These are phyloP conservation scores for Sogatella furcifera DNA, from an alignment of 1,140 invertebrate genomes.

Conservation along the genomic window DNA sequence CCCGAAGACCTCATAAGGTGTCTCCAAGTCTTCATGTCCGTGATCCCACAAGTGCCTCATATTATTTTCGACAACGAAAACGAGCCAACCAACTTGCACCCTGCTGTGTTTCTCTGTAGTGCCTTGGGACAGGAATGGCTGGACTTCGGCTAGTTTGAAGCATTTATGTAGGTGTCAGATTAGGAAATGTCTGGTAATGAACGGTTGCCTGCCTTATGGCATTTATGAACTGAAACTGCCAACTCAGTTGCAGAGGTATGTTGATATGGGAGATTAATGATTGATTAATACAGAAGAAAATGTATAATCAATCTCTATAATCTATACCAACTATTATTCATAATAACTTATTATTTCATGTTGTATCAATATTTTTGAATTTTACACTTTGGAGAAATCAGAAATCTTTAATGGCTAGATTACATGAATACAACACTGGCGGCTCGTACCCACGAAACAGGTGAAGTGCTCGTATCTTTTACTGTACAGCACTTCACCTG, in stretches of 20 bases:
- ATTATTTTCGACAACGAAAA: slow-evolving; percentile 15
- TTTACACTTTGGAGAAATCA: no score
- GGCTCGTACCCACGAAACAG: no score
- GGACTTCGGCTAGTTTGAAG: slow-evolving; percentile 20
- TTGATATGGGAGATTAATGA: background rate
- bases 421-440: no score
- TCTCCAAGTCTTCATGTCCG: slow-evolving; percentile 51
- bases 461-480: no score
- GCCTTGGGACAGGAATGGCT: slow-evolving; percentile 29
- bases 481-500: no score
- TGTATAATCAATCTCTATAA: no score
- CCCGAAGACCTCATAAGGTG: slow-evolving; percentile 34
- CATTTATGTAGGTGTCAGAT: slow-evolving; percentile 49
- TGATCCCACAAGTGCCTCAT: slow-evolving; percentile 38
- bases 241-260: background rate
- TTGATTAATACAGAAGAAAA: no score
- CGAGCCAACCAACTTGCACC: slow-evolving; percentile 1
- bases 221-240: slow-evolving; percentile 56
- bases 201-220: slow-evolving; percentile 59
- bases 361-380: no score
- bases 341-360: no score
- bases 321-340: no score
- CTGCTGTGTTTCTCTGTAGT: slow-evolving; percentile 33
- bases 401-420: no score
- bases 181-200: slow-evolving; percentile 47